phyloP scores from a whole-genome alignment of 2,797 vertebrate species.

The Moxostoma hubbsi region DNA sequence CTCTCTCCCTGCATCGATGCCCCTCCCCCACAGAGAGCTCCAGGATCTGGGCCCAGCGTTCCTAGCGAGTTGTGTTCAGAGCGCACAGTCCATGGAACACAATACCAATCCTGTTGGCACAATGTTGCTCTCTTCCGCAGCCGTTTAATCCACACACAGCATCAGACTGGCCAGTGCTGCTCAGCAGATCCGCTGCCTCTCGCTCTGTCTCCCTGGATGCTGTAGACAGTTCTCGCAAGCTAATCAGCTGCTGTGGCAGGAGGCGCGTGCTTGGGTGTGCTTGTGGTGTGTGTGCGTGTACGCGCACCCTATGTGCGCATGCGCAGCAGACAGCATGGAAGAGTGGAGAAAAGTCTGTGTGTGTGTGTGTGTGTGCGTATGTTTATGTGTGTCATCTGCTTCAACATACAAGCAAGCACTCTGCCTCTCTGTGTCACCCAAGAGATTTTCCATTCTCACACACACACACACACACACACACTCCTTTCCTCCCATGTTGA shows the following conservation, averaged over 20 bases:
- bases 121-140: slow-evolving; percentile 62
- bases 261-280: slow-evolving; percentile 71
- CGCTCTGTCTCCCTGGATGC: slow-evolving; percentile 79
- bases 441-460: slow-evolving; percentile 19
- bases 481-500: neutral
- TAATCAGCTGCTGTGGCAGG: slow-evolving; percentile 80
- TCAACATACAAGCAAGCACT: slow-evolving; percentile 52
- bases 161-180: slow-evolving; percentile 60
- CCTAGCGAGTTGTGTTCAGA: slow-evolving; percentile 67
- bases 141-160: slow-evolving; percentile 67
- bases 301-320: slow-evolving; percentile 67
- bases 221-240: slow-evolving; percentile 81
- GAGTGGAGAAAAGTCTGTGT: slow-evolving; percentile 58
- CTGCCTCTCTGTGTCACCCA: slow-evolving; percentile 38
- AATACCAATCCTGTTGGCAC: slow-evolving; percentile 65
- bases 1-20: slow-evolving; percentile 69
- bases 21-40: slow-evolving; percentile 78
- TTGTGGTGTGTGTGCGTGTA: slow-evolving; percentile 56
- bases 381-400: slow-evolving; percentile 54
- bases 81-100: slow-evolving; percentile 41
- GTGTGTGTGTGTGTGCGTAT: slow-evolving; percentile 40
- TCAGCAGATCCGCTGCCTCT: slow-evolving; percentile 69
- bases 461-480: slow-evolving; percentile 30
- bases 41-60: slow-evolving; percentile 76
- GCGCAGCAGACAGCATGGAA: slow-evolving; percentile 76